Conservation (phyloP, 2,797 vertebrate species). For the Sphenodon punctatus region DNA sequence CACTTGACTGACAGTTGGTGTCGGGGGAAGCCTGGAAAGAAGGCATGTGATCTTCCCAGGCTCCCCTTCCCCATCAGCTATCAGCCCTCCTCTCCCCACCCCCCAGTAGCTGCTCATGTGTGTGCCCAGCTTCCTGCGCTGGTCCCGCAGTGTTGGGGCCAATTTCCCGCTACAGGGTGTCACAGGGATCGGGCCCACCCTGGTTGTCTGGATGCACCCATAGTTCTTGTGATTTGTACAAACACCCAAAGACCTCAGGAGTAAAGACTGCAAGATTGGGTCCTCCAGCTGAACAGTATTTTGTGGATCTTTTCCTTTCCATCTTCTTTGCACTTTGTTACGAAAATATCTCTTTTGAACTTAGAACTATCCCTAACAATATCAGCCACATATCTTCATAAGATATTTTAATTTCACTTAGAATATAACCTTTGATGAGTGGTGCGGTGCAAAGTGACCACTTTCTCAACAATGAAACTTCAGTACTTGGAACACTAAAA, state of each 20-base stretch:
- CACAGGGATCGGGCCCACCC: too few species aligned
- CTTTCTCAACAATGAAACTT: neutral
- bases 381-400: neutral
- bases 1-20: too few species aligned
- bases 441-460: neutral
- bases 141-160: too few species aligned
- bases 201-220: too few species aligned
- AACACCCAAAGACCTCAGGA: neutral
- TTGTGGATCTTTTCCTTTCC: accelerated
- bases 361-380: neutral
- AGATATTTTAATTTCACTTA: neutral
- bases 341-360: too few species aligned
- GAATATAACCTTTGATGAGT: neutral
- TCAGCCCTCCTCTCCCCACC: too few species aligned
- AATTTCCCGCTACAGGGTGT: too few species aligned
- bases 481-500: neutral
- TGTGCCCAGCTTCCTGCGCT: too few species aligned
- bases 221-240: neutral
- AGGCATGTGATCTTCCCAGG: too few species aligned
- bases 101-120: too few species aligned
- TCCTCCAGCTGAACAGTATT: neutral
- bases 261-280: neutral
- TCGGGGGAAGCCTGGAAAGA: too few species aligned
- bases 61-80: too few species aligned
- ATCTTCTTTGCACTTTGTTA: neutral